Evolutionary conservation across 2,113 vertebrate genomes (phyloP).

Genomic region (Malurus alboscapulatus): DNA sequence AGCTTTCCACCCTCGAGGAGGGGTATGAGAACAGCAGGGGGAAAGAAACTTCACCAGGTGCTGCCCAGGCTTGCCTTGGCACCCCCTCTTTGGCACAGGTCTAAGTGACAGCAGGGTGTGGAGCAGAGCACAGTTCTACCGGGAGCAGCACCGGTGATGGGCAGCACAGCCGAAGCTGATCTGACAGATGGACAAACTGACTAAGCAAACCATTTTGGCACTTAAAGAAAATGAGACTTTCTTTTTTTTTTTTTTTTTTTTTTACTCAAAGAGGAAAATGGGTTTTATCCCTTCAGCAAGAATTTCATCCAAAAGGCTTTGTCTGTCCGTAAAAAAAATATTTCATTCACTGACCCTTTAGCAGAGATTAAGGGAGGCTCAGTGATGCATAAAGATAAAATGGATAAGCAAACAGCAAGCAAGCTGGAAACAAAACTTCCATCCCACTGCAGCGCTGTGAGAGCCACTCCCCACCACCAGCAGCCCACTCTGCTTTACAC

Average conservation of each 20-base stretch:
- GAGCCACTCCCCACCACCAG: background rate
- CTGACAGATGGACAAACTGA: background rate
- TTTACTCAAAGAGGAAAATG: background rate
- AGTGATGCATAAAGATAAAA: slow-evolving; percentile 11
- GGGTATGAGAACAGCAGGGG: background rate
- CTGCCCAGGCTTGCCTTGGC: background rate
- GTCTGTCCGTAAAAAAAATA: background rate
- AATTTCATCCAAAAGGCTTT: slow-evolving; percentile 12
- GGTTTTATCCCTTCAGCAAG: slow-evolving; percentile 17
- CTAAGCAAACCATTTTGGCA: background rate
- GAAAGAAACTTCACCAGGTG: background rate
- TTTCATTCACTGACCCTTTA: background rate
- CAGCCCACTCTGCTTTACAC: background rate
- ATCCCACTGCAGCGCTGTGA: background rate
- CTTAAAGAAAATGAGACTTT: background rate
- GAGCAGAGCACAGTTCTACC: background rate
- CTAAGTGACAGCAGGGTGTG: background rate
- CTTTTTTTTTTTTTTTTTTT: background rate
- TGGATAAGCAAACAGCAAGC: background rate
- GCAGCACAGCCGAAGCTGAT: background rate
- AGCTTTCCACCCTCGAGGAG: background rate
- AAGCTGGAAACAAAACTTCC: slow-evolving; percentile 5
- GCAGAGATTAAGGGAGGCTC: slow-evolving; percentile 15
- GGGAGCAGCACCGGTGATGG: fast-evolving
- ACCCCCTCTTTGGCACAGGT: background rate